Evolutionary conservation across 2,797 vertebrate genomes (phyloP), one percentile per base, ranked within the genome.

Genomic region (Pyrocephalus nanus): DNA sequence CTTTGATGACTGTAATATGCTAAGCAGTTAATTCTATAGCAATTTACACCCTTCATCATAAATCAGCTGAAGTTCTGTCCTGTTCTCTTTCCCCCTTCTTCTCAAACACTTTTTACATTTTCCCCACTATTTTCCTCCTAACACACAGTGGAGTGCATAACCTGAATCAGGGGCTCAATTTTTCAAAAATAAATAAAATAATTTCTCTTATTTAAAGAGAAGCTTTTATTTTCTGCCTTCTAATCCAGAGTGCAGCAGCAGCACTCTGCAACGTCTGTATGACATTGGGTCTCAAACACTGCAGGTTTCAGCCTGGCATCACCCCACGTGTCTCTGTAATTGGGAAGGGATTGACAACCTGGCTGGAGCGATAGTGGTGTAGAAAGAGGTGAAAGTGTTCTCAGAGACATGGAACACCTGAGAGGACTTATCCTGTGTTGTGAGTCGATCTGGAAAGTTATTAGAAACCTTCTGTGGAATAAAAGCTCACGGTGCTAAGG

Each of bases 1-100:
- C 70, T 96, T 92, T 6, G 26, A 69, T 84, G 75, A 27, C 55
- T 78, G 38, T 82, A 51, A 40, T 64, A 57, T 60, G 57, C 51
- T 83, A 91, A 91, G 51, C 60, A 54, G 42, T 93, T 93, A 73
- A 78, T 91, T 91, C 74, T 82, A 9, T 69, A 80, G 58, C 64
- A 88, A 82, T 80, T 84, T 75, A 47, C 54, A 86, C 54, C 29
- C 17, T 80, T n/a, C 79, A 42, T 90, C 48, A 34, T 88, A 86
- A 92, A 87, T 88, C 65, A 78, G 76, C 22, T 12, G 14, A 90
- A 67, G 36, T 53, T 78, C 45, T 76, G 8, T 81, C 57, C 13
- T 61, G 34, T 80, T 23, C n/a, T 90, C 64, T 38, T 7, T 5
- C 3, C 1, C 2, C 4, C 4, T 9, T 0, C 0, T 69, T 94